Percentiles rank a stretch among this genome's conserved stretches.
These are phyloP conservation scores for Rhagonycha lutea DNA, from an alignment of 2,888 invertebrate species.

Conservation along the genomic window DNA sequence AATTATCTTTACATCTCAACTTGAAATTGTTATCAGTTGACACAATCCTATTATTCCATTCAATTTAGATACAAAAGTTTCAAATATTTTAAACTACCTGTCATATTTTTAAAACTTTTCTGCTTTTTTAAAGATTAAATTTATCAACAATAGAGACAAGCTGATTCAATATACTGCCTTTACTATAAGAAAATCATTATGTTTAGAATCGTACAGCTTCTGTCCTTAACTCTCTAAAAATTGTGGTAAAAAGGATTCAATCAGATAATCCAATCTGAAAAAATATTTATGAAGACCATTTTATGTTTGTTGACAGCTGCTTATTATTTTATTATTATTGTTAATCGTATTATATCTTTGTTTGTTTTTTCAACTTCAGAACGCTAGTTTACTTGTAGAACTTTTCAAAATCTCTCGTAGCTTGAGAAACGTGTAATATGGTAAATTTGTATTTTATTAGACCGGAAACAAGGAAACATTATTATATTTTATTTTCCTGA, in stretches of 20 bases:
- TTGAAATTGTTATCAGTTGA: neutral
- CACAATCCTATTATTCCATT: neutral
- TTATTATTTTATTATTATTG: neutral
- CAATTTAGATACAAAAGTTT: neutral
- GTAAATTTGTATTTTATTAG: neutral
- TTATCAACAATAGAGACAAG: neutral
- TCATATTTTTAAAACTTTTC: neutral
- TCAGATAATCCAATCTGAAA: slow-evolving; percentile 7
- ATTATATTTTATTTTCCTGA: neutral
- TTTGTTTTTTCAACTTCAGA: neutral
- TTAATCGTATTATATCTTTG: neutral
- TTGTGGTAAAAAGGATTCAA: slow-evolving; percentile 6
- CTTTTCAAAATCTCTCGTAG: too few relatives aligned
- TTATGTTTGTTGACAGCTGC: slow-evolving; percentile 7
- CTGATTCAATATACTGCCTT: neutral
- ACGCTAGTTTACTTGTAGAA: neutral
- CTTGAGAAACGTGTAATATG: neutral
- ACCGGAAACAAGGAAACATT: neutral
- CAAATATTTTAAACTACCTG: neutral
- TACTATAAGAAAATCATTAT: neutral
- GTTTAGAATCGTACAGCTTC: neutral
- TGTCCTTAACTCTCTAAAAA: slow-evolving; percentile 5
- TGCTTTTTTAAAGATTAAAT: neutral
- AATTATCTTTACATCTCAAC: neutral
- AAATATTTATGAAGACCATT: slow-evolving; percentile 2